Conservation (phyloP, 2,888 invertebrate species). For the Mesochorus sp. region DNA sequence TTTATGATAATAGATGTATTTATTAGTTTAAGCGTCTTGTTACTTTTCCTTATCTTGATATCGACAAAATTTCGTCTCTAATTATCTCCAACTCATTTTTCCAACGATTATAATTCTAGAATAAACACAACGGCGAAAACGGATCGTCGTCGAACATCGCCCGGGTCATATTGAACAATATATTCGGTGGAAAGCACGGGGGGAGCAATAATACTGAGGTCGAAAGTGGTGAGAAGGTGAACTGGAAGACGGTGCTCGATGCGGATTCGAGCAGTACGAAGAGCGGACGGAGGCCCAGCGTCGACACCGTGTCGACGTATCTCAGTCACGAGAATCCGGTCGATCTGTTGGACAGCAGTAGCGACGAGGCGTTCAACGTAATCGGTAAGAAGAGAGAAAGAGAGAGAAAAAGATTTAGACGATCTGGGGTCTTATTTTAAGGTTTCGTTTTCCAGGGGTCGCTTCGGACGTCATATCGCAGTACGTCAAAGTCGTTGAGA, state of each 20-base stretch:
- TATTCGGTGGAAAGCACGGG: slow-evolving; percentile 86
- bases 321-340: slow-evolving; percentile 92
- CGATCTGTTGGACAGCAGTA: slow-evolving; percentile 88
- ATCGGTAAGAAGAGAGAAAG: slow-evolving; percentile 79
- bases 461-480: slow-evolving; percentile 87
- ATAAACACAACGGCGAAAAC: slow-evolving; percentile 80
- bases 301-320: slow-evolving; percentile 95
- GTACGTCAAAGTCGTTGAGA: slow-evolving; percentile 87
- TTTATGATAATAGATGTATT: too few species aligned
- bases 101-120: too few species aligned
- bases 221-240: slow-evolving; percentile 74
- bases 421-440: background rate
- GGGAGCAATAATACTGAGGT: slow-evolving; percentile 69
- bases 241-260: slow-evolving; percentile 83
- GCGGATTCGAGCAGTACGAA: slow-evolving; percentile 89
- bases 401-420: too few species aligned
- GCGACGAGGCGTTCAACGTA: slow-evolving; percentile 88
- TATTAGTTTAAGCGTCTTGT: too few species aligned
- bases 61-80: background rate
- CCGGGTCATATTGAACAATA: slow-evolving; percentile 91
- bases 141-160: slow-evolving; percentile 87
- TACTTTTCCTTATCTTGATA: background rate
- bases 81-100: background rate
- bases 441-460: slow-evolving; percentile 82
- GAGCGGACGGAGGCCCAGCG: slow-evolving; percentile 90